phyloP scores from a whole-genome alignment of 2,888 invertebrate genomes.

The Stenchaetothrips biformis region DNA sequence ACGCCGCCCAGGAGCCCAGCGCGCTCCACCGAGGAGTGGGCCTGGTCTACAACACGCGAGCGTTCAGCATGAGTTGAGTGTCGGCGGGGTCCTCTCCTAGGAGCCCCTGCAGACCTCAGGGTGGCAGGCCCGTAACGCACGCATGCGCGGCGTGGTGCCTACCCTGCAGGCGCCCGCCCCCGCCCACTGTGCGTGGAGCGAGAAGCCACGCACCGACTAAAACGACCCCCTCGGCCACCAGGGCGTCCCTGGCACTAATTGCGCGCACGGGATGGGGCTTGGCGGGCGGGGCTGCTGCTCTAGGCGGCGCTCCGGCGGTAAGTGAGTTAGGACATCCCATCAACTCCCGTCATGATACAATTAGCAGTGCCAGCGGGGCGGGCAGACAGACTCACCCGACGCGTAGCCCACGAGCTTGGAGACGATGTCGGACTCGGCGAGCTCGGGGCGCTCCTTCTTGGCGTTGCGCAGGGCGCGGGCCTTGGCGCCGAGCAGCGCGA shows the following conservation, averaged over 20 bases:
- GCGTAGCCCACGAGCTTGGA: conserved; percentile 80
- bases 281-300: no score
- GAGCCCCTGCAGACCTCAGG: not conserved
- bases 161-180: conserved; percentile 42
- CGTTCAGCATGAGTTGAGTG: not conserved
- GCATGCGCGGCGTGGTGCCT: not conserved
- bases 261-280: no score
- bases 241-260: no score
- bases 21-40: conserved; percentile 90
- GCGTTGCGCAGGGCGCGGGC: conserved; percentile 62
- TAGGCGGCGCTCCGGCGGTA: no score
- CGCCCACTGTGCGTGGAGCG: conserved; percentile 48
- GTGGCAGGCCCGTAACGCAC: not conserved
- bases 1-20: conserved; percentile 88
- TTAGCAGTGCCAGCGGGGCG: conserved; percentile 43
- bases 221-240: no score
- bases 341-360: no score
- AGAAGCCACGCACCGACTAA: not conserved
- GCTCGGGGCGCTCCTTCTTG: conserved; percentile 67
- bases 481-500: conserved; percentile 87
- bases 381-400: conserved; percentile 59
- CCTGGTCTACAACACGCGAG: conserved; percentile 59
- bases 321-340: no score
- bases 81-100: not conserved
- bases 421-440: conserved; percentile 66